Base-by-base conservation (phyloP, 2,888 invertebrate species). In the Cyrtodaria siliqua region DNA sequence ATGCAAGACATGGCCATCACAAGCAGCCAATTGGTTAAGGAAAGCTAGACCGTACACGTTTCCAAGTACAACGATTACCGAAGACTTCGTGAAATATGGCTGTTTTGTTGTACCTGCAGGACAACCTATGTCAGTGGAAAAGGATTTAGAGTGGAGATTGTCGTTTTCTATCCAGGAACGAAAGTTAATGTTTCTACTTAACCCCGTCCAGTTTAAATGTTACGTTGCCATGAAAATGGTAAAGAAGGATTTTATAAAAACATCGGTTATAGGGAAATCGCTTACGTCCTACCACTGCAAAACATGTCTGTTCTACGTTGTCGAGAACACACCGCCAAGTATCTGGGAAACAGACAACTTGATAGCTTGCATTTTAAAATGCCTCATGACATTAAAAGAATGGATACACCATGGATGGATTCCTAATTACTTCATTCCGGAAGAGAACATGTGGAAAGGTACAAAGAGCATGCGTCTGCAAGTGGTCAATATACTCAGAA, bases 201-300 rank as follows among this genome's bases (percentile, higher is more conserved):
- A 40, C 27, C 26, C 40, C 14, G 62, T 62, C 27, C 70, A 70
- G 29, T 26, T 38, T 16, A 62, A 70, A 49, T 62, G 62, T 29
- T 70, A 70, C 50, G 40, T 70, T 14, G 12, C 62, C 18, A 33
- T 70, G 12, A 70, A 70, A 29, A 29, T 62, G 40, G 50, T 70
- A 4, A 70, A 70, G 20, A 56, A 49, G 2, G 62, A 62, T 16
- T 44, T 70, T 14, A 62, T 70, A 20, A 49, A 53, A 33, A 6
- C 47, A n/a, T 27, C 16, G 1, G 40, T 70, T 0, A 20, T 8
- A 16, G 62, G 62, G 20, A 61, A 70, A 18, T 62, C 62, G 1
- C 26, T 70, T 9, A 62, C 62, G 1, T 71, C 70, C 18, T 71
- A 71, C 33, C 70, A 71, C 38, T 63, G 62, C 29, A 71, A 71